Evolutionary conservation across 2,113 vertebrate species (phyloP).

Genomic region (Callionymus lyra): DNA sequence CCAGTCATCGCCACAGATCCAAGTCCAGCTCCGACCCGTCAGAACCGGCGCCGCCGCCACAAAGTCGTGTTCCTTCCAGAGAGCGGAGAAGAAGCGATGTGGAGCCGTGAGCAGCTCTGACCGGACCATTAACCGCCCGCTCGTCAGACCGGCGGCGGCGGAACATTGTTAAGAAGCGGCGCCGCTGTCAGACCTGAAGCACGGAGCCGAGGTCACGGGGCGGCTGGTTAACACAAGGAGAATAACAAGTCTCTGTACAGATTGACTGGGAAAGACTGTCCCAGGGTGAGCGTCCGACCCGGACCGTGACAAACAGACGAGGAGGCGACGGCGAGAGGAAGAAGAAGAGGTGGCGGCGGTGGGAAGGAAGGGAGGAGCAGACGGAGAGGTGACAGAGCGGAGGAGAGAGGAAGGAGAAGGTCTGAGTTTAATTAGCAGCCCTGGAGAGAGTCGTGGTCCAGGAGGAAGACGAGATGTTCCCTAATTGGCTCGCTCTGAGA

Average conservation of each 20-base stretch:
- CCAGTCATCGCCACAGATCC: too few relatives aligned
- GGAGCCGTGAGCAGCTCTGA: slow-evolving; percentile 26
- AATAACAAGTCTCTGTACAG: slow-evolving; percentile 58
- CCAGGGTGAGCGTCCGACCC: slow-evolving; percentile 55
- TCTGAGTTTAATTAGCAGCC: slow-evolving; percentile 64
- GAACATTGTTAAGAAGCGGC: slow-evolving; percentile 14
- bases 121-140: slow-evolving; percentile 43
- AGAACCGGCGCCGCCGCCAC: too few relatives aligned
- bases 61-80: too few relatives aligned
- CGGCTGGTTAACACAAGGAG: slow-evolving; percentile 41
- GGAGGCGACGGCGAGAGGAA: slow-evolving; percentile 25
- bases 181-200: slow-evolving; percentile 53
- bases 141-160: slow-evolving; percentile 32
- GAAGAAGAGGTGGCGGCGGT: slow-evolving; percentile 41
- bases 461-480: slow-evolving; percentile 56
- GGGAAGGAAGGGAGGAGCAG: slow-evolving; percentile 13
- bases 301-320: slow-evolving; percentile 47
- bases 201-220: slow-evolving; percentile 42
- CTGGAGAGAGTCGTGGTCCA: slow-evolving; percentile 57
- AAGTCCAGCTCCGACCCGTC: too few relatives aligned
- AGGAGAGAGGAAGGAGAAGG: slow-evolving; percentile 31
- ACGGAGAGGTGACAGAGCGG: slow-evolving; percentile 40
- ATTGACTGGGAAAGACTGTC: slow-evolving; percentile 55
- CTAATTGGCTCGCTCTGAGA: slow-evolving; percentile 62
- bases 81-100: too few relatives aligned